These are phyloP conservation scores for Ormyrus thymus DNA, from an alignment of 2,888 invertebrate species.

Conservation along the genomic window DNA sequence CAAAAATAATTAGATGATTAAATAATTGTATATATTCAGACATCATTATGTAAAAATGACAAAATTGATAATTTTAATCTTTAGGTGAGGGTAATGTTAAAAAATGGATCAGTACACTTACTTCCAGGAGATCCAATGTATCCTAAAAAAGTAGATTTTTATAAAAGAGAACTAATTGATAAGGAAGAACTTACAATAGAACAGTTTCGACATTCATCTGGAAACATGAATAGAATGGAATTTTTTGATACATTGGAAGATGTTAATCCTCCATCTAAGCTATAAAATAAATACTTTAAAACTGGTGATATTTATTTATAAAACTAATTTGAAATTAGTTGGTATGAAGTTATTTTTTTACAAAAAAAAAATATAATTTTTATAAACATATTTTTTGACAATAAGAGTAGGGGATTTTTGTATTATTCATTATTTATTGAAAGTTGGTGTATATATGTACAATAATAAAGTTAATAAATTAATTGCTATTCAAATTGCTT, in stretches of 20 bases:
- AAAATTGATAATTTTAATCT: conserved; percentile 11
- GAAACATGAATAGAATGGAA: conserved; percentile 63
- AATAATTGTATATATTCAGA: conserved; percentile 3
- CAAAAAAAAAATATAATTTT: too few relatives aligned
- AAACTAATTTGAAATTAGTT: too few relatives aligned
- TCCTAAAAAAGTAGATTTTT: conserved; percentile 60
- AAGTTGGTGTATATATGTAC: neutral
- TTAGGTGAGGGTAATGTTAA: conserved; percentile 77
- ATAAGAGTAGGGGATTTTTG: neutral
- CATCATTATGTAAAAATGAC: neutral
- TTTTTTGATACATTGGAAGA: conserved; percentile 38
- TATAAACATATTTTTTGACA: neutral
- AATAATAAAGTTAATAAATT: neutral
- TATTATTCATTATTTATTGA: neutral
- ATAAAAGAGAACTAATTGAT: conserved; percentile 60
- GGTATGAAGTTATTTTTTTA: neutral
- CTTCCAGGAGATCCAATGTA: conserved; percentile 78
- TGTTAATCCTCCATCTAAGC: neutral
- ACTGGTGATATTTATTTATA: too few relatives aligned
- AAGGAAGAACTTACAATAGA: conserved; percentile 61
- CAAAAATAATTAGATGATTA: too few relatives aligned
- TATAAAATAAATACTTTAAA: conserved; percentile 8
- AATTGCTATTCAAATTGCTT: neutral
- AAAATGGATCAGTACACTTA: conserved; percentile 78
- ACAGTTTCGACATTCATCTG: conserved; percentile 62